Conservation (phyloP, 2,888 invertebrate genomes). For the Loripinus fragilis region DNA sequence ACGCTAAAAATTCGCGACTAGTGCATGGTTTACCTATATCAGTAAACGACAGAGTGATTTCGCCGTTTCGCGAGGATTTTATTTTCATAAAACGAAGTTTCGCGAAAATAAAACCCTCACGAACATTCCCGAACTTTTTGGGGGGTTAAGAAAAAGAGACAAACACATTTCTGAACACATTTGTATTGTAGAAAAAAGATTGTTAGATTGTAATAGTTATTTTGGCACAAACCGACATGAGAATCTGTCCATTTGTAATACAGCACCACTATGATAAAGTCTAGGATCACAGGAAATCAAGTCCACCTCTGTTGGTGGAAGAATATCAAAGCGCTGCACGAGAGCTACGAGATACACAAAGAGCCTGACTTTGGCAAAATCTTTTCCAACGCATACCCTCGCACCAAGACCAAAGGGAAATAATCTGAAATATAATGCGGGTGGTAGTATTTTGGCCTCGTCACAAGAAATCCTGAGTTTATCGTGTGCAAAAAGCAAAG, state of each 20-base stretch:
- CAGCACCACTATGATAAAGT: constrained; percentile 42
- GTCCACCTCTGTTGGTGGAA: constrained; percentile 42
- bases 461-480: background rate
- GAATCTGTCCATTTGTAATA: constrained; percentile 30
- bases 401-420: constrained; percentile 46
- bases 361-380: constrained; percentile 40
- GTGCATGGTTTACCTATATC: too few species aligned
- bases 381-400: constrained; percentile 48
- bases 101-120: too few species aligned
- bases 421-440: constrained; percentile 31
- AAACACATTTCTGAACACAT: too few species aligned
- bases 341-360: constrained; percentile 44
- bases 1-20: too few species aligned
- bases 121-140: too few species aligned
- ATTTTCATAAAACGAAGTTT: too few species aligned
- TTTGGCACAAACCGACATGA: background rate
- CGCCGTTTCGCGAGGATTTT: too few species aligned
- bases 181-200: too few species aligned
- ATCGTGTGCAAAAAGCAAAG: background rate
- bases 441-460: too few species aligned
- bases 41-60: too few species aligned
- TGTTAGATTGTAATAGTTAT: too few species aligned
- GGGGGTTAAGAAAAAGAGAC: too few species aligned
- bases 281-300: constrained; percentile 49
- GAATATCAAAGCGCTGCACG: constrained; percentile 48